Base-by-base conservation (phyloP, 2,113 vertebrate genomes). In the Sakesphorus luctuosus region DNA sequence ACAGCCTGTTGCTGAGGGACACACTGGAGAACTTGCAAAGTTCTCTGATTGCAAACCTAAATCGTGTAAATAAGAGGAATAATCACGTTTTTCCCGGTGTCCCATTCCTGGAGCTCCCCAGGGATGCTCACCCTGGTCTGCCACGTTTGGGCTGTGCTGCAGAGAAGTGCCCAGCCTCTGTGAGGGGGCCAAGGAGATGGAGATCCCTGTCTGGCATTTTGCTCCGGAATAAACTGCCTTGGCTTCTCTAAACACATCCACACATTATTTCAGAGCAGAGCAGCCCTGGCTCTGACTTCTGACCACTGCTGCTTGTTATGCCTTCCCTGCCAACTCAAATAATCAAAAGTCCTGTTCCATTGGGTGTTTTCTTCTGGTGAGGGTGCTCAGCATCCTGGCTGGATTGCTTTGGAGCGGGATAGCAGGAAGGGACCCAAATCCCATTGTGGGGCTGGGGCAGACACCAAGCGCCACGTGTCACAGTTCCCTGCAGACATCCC, bases 271-370 rank as follows among this genome's bases (percentile, higher is more conserved):
- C 69, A 44, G 24, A 72, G 69, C 0, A 4, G 28, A 94, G 84
- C 80, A 46, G 13, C 47, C 55, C 92, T 90, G 94, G 78, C 93
- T 87, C 35, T 1, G 36, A 33, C 82, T 91, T 58, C 63, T 91
- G 90, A 72, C 82, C 1, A 0, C 79, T 47, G 78, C 78, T 75
- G 36, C 82, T 90, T 92, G 92, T 95, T 93, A 6, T 56, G 43
- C 52, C 65, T 94, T 86, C 83, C 59, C 49, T 67, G 82, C 93
- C 92, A 96, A 90, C 47, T 56, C 78, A 96, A 96, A 96, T 72
- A 96, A 97, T 78, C 80, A 66, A 50, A 58, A 67, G 6, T 4
- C 55, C 52, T 12, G 21, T 59, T 77, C 4, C 8, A 3, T 13
- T 28, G 28, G 69, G 21, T 71, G 72, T 72, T 94, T 93, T 56